These are phyloP conservation scores for Batillaria attramentaria DNA, from an alignment of 1,140 invertebrate genomes.

Conservation along the genomic window DNA sequence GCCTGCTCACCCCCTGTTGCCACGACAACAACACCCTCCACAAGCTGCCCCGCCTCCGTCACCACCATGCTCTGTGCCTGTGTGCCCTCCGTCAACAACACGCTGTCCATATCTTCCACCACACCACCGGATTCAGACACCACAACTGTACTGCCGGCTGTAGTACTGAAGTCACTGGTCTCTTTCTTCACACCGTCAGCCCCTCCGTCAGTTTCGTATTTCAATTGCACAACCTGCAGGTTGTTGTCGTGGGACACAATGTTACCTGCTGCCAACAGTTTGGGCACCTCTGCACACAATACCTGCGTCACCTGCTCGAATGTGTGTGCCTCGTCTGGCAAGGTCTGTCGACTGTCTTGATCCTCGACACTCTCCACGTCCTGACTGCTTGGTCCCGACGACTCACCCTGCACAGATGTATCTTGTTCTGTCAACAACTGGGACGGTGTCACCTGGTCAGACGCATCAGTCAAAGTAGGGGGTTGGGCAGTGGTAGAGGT, in stretches of 20 bases:
- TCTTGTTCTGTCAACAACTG: background rate
- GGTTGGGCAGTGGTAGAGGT: background rate
- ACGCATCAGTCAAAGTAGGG: background rate
- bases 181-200: background rate
- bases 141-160: background rate
- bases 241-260: background rate
- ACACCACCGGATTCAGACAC: background rate
- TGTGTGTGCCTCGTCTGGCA: background rate
- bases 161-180: background rate
- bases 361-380: constrained; percentile 6
- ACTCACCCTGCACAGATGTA: background rate
- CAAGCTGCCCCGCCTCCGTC: constrained; percentile 1
- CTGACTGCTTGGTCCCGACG: constrained; percentile 23
- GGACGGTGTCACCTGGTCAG: no score
- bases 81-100: background rate
- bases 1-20: background rate
- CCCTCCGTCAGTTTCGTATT: background rate
- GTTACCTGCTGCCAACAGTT: no score
- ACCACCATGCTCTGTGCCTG: background rate
- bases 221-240: constrained; percentile 13
- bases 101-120: constrained; percentile 8
- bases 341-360: background rate
- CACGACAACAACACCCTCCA: constrained; percentile 7
- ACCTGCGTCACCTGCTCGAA: background rate
- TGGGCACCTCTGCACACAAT: background rate